A percentile compares a stretch with the other conserved stretches of the same genome.
Conservation (phyloP, 37 sponge, comb jelly and placozoan species). For the Lycopodina hypogea region DNA sequence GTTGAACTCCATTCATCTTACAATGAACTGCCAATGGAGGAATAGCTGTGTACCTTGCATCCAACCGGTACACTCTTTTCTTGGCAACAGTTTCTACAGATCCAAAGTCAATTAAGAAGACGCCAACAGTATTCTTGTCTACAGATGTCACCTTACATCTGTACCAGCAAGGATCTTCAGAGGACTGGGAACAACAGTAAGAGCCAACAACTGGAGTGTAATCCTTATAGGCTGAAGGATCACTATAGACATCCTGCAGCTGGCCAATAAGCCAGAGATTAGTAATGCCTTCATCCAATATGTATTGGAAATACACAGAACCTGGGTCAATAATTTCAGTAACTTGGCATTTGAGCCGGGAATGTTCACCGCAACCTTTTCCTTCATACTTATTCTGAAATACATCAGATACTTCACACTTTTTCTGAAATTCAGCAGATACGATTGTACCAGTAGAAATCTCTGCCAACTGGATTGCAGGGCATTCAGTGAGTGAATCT, state of each 20-base stretch:
- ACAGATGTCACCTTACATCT: conserved; percentile 26
- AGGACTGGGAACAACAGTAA: conserved; percentile 44
- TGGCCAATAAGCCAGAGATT: conserved; percentile 8
- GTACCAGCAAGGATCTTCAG: conserved; percentile 58
- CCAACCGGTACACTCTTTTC: not conserved
- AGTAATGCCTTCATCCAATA: not conserved
- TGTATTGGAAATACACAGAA: conserved; percentile 47
- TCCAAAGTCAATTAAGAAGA: conserved; percentile 62
- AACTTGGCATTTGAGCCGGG: not conserved
- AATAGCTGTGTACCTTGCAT: not conserved
- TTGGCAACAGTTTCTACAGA: conserved; percentile 12
- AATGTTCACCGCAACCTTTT: not conserved
- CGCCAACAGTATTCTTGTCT: not conserved
- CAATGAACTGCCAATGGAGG: conserved; percentile 29
- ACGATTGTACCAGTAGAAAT: not conserved
- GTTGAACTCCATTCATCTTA: not conserved
- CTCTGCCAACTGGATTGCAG: not conserved
- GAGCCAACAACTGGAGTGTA: conserved; percentile 16
- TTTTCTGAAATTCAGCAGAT: not conserved
- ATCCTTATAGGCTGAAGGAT: not conserved
- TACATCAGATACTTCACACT: not conserved
- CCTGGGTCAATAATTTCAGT: conserved; percentile 23
- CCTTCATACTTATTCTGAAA: not conserved
- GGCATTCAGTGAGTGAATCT: not conserved
- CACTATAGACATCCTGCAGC: conserved; percentile 4